Conservation (phyloP, 2,797 vertebrate species). For the Oceanodroma leucorhoa region DNA sequence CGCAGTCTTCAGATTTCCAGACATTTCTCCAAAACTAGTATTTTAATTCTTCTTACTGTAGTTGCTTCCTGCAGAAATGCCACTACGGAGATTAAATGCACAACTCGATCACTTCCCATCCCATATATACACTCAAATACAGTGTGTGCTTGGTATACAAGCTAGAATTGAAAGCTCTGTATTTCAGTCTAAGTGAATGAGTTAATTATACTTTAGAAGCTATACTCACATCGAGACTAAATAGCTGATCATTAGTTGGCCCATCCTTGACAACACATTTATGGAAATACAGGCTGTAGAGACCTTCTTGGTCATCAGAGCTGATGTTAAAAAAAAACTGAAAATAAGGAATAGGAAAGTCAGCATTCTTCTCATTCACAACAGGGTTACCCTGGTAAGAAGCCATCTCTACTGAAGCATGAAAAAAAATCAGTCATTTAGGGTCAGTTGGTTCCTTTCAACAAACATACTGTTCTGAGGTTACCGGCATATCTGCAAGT, state of each 20-base stretch:
- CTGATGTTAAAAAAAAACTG: conserved; percentile 85
- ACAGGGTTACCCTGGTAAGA: background rate
- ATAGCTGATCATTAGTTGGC: conserved; percentile 39
- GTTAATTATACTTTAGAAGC: background rate
- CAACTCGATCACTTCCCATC: background rate
- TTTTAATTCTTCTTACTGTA: background rate
- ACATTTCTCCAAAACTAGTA: background rate
- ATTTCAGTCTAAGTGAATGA: background rate
- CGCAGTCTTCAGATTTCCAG: background rate
- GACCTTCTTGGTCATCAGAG: conserved; percentile 80
- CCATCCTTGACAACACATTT: conserved; percentile 68
- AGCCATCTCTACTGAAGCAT: background rate
- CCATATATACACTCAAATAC: background rate
- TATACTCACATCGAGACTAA: conserved; percentile 84
- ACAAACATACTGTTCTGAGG: background rate
- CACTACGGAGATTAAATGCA: background rate
- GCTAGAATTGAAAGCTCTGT: background rate
- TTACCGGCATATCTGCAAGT: background rate
- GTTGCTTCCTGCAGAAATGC: background rate
- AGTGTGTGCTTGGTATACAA: background rate
- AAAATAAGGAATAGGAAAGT: conserved; percentile 28
- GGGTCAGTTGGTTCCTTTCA: background rate
- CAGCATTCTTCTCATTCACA: background rate
- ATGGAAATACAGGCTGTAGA: conserved; percentile 88
- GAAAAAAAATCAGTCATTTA: background rate